A percentile compares a stretch with the other conserved stretches of the same genome.
Evolutionary conservation across 2,113 vertebrate species (phyloP).

Genomic region (Sceloporus undulatus): DNA sequence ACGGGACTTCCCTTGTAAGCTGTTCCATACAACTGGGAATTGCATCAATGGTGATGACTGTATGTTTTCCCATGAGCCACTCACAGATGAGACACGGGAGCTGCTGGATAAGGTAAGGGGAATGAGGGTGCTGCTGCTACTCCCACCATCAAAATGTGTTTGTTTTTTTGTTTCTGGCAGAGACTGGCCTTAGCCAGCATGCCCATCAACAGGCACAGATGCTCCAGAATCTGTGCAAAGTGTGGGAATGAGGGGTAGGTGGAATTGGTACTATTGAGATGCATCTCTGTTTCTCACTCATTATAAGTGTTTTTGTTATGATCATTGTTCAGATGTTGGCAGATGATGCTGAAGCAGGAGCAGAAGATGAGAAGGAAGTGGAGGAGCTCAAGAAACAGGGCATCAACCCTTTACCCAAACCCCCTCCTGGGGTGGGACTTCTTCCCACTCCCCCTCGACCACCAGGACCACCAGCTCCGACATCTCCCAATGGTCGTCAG

Average conservation of each 20-base stretch:
- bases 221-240: background rate
- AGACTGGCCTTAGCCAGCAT: background rate
- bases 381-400: slow-evolving; percentile 97
- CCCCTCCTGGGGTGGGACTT: slow-evolving; percentile 90
- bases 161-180: background rate
- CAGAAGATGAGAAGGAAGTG: slow-evolving; percentile 95
- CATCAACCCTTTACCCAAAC: slow-evolving; percentile 94
- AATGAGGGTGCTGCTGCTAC: background rate
- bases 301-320: too few species aligned
- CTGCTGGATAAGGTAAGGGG: slow-evolving; percentile 89
- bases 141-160: too few species aligned
- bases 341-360: slow-evolving; percentile 92
- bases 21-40: slow-evolving; percentile 95
- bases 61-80: slow-evolving; percentile 93
- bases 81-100: slow-evolving; percentile 92
- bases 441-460: slow-evolving; percentile 88
- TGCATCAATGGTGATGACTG: slow-evolving; percentile 95
- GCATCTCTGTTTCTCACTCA: too few species aligned
- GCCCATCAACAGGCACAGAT: background rate
- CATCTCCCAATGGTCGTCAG: slow-evolving; percentile 75
- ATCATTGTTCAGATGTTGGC: slow-evolving; percentile 85
- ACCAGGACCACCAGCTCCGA: slow-evolving; percentile 88
- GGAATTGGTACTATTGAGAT: background rate
- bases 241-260: background rate
- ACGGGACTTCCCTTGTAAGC: slow-evolving; percentile 96